phyloP scores from a whole-genome alignment of 2,888 invertebrate genomes.

The Clistopyga incitator region DNA sequence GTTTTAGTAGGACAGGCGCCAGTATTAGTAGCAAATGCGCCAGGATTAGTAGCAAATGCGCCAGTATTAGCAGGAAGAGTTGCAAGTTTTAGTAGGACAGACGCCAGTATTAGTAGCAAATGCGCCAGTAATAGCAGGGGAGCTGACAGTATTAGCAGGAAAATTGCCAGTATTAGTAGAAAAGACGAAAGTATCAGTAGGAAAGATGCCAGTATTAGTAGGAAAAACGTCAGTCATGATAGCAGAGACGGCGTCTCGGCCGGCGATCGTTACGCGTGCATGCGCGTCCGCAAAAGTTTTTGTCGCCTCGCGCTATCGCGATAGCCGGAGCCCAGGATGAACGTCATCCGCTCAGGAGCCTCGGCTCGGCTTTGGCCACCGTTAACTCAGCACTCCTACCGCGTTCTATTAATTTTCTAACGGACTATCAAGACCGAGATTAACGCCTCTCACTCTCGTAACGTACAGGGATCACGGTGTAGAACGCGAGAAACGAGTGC shows the following conservation, averaged over 20 bases:
- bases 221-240: too few relatives aligned
- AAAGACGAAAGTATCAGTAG: too few relatives aligned
- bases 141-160: too few relatives aligned
- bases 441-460: conserved; percentile 65
- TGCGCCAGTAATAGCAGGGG: too few relatives aligned
- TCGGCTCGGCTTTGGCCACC: conserved; percentile 21
- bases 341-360: conserved; percentile 26
- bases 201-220: too few relatives aligned
- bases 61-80: too few relatives aligned
- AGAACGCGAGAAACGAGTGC: conserved; percentile 31
- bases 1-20: too few relatives aligned
- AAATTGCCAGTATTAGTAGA: too few relatives aligned
- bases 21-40: too few relatives aligned
- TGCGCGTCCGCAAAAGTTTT: conserved; percentile 43
- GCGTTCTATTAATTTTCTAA: conserved; percentile 75
- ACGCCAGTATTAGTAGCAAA: too few relatives aligned
- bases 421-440: conserved; percentile 69
- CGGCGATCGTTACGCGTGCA: conserved; percentile 38
- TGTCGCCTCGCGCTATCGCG: conserved; percentile 36
- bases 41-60: too few relatives aligned
- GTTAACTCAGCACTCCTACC: neutral
- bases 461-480: conserved; percentile 3
- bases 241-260: neutral
- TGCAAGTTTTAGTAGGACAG: too few relatives aligned
- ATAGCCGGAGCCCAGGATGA: conserved; percentile 1